Evolutionary conservation across 1,140 invertebrate genomes (phyloP).

Genomic region (Palaemon carinicauda): DNA sequence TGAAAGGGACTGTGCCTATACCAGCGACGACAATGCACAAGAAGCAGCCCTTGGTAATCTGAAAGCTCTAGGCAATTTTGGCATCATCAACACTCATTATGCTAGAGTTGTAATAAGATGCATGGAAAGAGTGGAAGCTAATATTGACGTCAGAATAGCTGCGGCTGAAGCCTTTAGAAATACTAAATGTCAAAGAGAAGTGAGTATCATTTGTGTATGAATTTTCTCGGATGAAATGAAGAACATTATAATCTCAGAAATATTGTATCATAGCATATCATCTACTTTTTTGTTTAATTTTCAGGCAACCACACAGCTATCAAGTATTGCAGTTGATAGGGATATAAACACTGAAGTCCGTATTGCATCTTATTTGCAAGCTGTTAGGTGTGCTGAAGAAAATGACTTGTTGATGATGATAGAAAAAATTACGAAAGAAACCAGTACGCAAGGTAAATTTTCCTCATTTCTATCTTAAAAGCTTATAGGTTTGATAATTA

Average conservation of each 20-base stretch:
- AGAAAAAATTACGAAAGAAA: constrained; percentile 6
- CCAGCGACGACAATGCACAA: not conserved
- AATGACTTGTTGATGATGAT: constrained; percentile 18
- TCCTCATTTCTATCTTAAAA: too few relatives aligned
- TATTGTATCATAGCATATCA: not conserved
- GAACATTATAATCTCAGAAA: not conserved
- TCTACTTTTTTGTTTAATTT: not conserved
- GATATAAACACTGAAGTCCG: constrained; percentile 25
- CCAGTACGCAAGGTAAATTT: constrained; percentile 28
- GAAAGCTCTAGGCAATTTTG: constrained; percentile 34
- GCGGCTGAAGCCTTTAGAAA: constrained; percentile 42
- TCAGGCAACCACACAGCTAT: not conserved
- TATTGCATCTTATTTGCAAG: constrained; percentile 23
- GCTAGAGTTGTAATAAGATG: not conserved
- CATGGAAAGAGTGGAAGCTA: not conserved
- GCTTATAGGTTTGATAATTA: too few relatives aligned
- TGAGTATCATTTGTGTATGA: not conserved
- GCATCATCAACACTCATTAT: constrained; percentile 1
- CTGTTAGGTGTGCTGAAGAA: constrained; percentile 20
- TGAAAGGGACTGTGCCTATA: not conserved
- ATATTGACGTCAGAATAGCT: constrained; percentile 16
- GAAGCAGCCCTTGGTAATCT: constrained; percentile 10
- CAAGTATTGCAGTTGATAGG: not conserved
- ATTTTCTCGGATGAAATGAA: not conserved
- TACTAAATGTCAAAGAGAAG: constrained; percentile 4